phyloP scores from a whole-genome alignment of 2,888 invertebrate genomes.

The Lamellibrachia columna region DNA sequence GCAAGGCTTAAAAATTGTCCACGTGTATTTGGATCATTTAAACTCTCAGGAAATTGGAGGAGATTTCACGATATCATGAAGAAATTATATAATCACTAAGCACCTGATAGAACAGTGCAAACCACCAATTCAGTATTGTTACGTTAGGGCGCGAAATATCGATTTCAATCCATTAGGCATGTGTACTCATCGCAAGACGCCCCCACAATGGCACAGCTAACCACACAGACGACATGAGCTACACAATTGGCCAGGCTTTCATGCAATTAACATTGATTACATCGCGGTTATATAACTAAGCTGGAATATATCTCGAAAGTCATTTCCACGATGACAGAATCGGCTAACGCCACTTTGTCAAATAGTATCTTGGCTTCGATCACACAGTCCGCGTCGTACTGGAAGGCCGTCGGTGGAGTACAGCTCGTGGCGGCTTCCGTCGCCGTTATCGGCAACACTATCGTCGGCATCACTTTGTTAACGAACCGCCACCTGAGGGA shows the following conservation, averaged over 20 bases:
- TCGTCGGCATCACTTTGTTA: neutral
- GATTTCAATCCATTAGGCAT: no score
- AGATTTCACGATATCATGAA: no score
- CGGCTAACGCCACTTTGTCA: neutral
- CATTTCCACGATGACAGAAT: neutral
- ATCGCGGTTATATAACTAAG: neutral
- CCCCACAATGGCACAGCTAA: no score
- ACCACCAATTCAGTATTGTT: no score
- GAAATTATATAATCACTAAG: no score
- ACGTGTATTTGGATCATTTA: no score
- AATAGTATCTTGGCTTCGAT: neutral
- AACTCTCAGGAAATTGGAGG: no score
- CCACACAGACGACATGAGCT: no score
- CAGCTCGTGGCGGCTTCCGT: neutral
- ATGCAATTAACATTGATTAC: neutral
- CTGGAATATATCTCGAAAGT: neutral
- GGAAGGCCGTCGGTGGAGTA: neutral
- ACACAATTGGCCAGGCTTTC: neutral
- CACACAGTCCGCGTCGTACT: neutral
- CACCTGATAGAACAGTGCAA: no score
- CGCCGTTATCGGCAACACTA: neutral
- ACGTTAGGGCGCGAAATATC: no score
- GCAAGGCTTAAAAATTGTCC: no score
- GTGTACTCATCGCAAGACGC: no score
- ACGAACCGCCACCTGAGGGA: neutral